Percentiles rank a stretch among this genome's conserved stretches.
These are phyloP conservation scores for Mythimna pallens DNA, from an alignment of 2,888 invertebrate genomes.

Conservation along the genomic window DNA sequence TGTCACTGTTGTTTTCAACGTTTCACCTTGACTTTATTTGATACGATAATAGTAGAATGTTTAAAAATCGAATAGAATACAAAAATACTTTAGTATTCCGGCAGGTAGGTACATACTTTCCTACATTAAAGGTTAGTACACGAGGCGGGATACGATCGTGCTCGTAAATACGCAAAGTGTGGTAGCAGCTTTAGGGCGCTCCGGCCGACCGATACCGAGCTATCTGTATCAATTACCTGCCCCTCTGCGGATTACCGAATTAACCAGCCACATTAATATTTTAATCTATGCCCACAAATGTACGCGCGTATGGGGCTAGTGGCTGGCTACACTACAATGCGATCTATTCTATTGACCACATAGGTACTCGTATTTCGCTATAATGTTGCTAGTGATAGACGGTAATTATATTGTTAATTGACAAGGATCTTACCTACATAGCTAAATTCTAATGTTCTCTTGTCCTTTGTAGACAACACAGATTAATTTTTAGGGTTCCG, in stretches of 20 bases:
- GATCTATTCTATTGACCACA: constrained; percentile 56
- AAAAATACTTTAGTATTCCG: constrained; percentile 6
- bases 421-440: not conserved
- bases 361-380: constrained; percentile 15
- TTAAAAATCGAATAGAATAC: not conserved
- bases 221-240: constrained; percentile 73
- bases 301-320: constrained; percentile 38
- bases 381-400: constrained; percentile 39
- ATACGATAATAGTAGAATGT: too few species aligned
- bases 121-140: constrained; percentile 12
- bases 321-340: constrained; percentile 42
- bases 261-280: constrained; percentile 72
- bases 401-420: constrained; percentile 27
- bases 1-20: not conserved
- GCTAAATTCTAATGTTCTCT: not conserved
- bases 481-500: not conserved
- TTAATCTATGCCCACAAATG: constrained; percentile 68
- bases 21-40: not conserved
- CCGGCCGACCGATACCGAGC: constrained; percentile 60
- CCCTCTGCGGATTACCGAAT: constrained; percentile 70
- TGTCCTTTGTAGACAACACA: not conserved
- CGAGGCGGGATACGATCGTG: constrained; percentile 26
- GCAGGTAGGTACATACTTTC: not conserved
- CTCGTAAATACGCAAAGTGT: constrained; percentile 59
- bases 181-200: constrained; percentile 54